Evolutionary conservation across 2,113 vertebrate genomes (phyloP).

Genomic region (Chauna torquata): DNA sequence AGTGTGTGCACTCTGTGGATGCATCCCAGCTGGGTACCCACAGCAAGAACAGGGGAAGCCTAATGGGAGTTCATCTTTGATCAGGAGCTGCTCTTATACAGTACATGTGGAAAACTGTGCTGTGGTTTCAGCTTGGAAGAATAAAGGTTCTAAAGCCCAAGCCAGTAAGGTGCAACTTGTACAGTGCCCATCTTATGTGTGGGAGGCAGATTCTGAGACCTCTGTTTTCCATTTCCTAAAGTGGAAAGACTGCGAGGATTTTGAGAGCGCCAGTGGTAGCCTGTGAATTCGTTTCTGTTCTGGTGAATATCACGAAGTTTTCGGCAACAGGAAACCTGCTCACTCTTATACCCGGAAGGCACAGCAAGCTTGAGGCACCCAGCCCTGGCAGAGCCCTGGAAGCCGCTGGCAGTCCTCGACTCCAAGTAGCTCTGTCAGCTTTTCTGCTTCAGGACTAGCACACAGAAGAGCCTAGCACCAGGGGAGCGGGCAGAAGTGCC

Average conservation of each 20-base stretch:
- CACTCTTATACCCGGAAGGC: not conserved
- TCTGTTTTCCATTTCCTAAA: not conserved
- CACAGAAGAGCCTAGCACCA: not conserved
- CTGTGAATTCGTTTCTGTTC: not conserved
- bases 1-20: accelerated
- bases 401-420: not conserved
- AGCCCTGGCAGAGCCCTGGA: not conserved
- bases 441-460: not conserved
- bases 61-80: not conserved
- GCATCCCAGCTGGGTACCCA: not conserved
- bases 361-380: not conserved
- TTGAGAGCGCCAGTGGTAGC: not conserved
- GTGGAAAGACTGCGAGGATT: not conserved
- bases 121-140: not conserved
- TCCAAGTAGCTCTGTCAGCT: not conserved
- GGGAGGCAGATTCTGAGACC: slow-evolving; percentile 1
- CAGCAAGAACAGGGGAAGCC: not conserved
- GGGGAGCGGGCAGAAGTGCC: not conserved
- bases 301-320: not conserved
- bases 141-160: not conserved
- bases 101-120: not conserved
- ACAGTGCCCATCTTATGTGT: accelerated
- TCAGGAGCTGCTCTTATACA: not conserved
- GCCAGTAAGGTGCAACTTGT: not conserved
- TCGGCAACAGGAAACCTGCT: not conserved